Evolutionary conservation across 2,113 vertebrate species (phyloP), one percentile per base, ranked within the genome.

Genomic region (Psophia crepitans): DNA sequence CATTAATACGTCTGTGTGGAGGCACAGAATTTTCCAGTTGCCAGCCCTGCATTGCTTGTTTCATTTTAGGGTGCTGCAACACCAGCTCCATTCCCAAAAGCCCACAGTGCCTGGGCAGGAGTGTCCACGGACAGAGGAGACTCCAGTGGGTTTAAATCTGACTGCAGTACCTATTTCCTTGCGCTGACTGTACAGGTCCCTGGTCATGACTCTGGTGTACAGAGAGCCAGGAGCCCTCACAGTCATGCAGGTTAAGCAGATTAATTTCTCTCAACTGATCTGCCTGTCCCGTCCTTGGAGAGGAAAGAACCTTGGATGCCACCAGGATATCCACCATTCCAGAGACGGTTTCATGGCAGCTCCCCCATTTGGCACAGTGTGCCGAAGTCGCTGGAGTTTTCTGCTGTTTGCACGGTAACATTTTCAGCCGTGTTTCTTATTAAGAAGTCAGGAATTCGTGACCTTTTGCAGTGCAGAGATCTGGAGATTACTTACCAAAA

Each of bases 401-500:
- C 69, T 75, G 44, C 74, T 90, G 1, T 60, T 90, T 84, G 28
- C 74, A 75, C 69, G 49, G 51, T n/a, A 75, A 75, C 22, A 53
- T 90, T 91, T 80, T 24, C 63, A 89, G 65, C 30, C 10, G 1
- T 39, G 32, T 60, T 83, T 92, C 70, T 77, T 73, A 33, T 44
- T 69, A 68, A 75, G 78, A 90, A 66, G 32, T 33, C 33, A 35
- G 65, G 74, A 92, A 90, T 88, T 68, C n/a, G 8, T 79, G 89
- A 94, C 85, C 93, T 97, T 96, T 87, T 75, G 21, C 51, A 77
- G 41, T n/a, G 41, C n/a, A 78, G 35, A 94, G 94, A 91, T 90
- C 63, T 77, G 35, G 41, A 96, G 95, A 97, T 92, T 89, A 79
- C 77, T 89, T 66, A 89, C 71, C 70, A 71, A 96, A 96, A 90